These are phyloP conservation scores for Cyclophora albipunctata DNA, from an alignment of 2,888 invertebrate genomes.

Conservation along the genomic window DNA sequence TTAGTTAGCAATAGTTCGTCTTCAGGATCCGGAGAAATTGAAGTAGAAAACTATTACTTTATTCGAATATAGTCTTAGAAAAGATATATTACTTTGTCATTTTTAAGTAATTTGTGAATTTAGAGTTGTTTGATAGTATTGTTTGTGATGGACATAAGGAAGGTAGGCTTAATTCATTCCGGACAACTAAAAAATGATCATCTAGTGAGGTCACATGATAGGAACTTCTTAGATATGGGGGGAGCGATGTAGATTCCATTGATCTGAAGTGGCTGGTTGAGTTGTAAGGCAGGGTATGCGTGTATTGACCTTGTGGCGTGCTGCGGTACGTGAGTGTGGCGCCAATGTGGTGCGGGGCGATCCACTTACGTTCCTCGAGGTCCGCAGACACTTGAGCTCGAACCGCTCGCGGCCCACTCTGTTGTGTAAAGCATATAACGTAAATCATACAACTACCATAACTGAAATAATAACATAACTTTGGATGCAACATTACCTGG, in stretches of 20 bases:
- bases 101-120: not conserved
- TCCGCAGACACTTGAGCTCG: conserved; percentile 81
- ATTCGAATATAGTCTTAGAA: too few relatives aligned
- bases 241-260: not conserved
- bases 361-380: conserved; percentile 85
- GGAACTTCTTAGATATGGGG: too few relatives aligned
- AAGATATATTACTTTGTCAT: not conserved
- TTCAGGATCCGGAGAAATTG: too few relatives aligned
- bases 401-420: conserved; percentile 78
- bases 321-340: conserved; percentile 87
- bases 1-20: too few relatives aligned
- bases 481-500: conserved; percentile 35
- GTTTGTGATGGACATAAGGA: not conserved
- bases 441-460: conserved; percentile 2
- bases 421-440: conserved; percentile 22
- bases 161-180: not conserved
- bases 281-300: conserved; percentile 39
- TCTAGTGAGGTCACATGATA: not conserved
- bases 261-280: conserved; percentile 13
- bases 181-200: not conserved
- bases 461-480: not conserved
- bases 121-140: not conserved
- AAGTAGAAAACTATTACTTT: too few relatives aligned
- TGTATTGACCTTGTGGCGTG: conserved; percentile 82
- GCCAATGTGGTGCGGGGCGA: conserved; percentile 83